These are phyloP conservation scores for Jordanella pulchra DNA, from an alignment of 2,797 vertebrate species.

Conservation along the genomic window DNA sequence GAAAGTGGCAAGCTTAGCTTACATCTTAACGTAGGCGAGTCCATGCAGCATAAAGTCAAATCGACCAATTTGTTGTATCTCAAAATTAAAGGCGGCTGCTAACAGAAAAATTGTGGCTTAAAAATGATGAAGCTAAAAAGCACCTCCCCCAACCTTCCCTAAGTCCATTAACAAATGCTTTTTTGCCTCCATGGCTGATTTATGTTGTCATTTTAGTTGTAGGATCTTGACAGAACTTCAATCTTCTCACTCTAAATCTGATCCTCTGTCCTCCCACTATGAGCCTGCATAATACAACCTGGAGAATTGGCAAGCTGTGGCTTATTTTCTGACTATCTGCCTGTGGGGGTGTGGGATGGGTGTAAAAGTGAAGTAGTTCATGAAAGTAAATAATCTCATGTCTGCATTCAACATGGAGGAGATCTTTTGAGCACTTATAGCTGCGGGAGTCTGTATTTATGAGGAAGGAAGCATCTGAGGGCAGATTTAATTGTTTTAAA, in stretches of 20 bases:
- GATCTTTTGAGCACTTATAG: conserved; percentile 53
- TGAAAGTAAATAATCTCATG: conserved; percentile 52
- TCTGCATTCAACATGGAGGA: conserved; percentile 42
- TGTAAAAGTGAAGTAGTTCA: conserved; percentile 38
- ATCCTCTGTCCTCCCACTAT: conserved; percentile 66
- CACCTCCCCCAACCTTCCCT: conserved; percentile 37
- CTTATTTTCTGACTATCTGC: conserved; percentile 24
- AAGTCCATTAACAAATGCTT: conserved; percentile 71
- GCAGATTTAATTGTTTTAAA: conserved; percentile 59
- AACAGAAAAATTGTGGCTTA: not conserved
- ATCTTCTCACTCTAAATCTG: conserved; percentile 66
- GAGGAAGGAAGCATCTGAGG: conserved; percentile 46
- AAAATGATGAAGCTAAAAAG: conserved; percentile 29
- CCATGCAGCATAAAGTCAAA: too few species aligned
- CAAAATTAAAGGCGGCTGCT: not conserved
- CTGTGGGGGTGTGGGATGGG: not conserved
- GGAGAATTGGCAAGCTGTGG: conserved; percentile 27
- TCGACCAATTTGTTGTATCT: not conserved
- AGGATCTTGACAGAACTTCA: conserved; percentile 52
- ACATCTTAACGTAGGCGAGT: not conserved
- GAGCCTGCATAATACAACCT: conserved; percentile 37
- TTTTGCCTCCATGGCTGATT: conserved; percentile 71
- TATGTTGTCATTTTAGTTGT: conserved; percentile 72
- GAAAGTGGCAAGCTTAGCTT: not conserved
- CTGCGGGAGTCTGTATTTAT: conserved; percentile 42